phyloP scores from a whole-genome alignment of 2,888 invertebrate genomes.

The Tridacna gigas region DNA sequence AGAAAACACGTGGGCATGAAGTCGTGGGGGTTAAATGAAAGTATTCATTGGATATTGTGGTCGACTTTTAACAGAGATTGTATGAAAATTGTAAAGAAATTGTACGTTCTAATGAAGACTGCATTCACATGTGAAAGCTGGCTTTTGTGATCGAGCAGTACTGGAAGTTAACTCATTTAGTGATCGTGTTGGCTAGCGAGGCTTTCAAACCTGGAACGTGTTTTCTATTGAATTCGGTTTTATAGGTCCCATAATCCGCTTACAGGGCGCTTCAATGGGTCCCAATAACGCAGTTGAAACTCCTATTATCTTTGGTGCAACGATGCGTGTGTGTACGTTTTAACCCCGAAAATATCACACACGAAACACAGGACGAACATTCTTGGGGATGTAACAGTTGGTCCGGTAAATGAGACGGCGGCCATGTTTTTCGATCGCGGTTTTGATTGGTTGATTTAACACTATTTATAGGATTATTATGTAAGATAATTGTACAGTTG shows the following conservation, averaged over 20 bases:
- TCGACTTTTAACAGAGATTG: constrained; percentile 38
- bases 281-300: constrained; percentile 58
- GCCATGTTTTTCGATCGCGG: neutral
- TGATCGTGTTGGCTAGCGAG: constrained; percentile 48
- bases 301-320: constrained; percentile 40
- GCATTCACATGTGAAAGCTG: constrained; percentile 21
- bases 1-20: no score
- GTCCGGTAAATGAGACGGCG: neutral
- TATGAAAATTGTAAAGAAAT: constrained; percentile 44
- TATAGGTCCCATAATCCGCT: constrained; percentile 39
- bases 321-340: constrained; percentile 58
- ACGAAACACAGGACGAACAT: constrained; percentile 5
- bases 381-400: constrained; percentile 24
- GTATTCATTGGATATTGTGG: constrained; percentile 66
- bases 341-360: constrained; percentile 45
- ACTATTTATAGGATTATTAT: constrained; percentile 8
- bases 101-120: constrained; percentile 33
- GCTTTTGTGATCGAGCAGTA: constrained; percentile 25
- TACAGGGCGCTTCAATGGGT: constrained; percentile 52
- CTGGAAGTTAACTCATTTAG: constrained; percentile 46
- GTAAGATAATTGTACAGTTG: constrained; percentile 2
- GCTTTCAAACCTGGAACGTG: constrained; percentile 35
- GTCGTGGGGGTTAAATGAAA: constrained; percentile 56
- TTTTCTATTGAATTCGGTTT: constrained; percentile 9
- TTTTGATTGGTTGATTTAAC: constrained; percentile 14